Evolutionary conservation across 2,113 vertebrate species (phyloP).

Genomic region (Vulpes lagopus): DNA sequence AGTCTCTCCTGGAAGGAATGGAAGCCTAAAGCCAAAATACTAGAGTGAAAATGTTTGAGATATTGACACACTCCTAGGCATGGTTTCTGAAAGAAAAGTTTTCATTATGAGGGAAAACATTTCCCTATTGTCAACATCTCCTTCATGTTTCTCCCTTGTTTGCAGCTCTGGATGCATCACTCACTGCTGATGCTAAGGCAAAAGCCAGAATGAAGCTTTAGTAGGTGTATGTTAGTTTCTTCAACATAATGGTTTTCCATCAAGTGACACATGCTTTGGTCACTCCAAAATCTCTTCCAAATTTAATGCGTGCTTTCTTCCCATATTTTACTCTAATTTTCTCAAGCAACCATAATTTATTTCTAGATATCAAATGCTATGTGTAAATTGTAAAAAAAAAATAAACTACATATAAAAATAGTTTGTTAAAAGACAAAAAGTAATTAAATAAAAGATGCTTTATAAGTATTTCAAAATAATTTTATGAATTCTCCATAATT

Average conservation of each 20-base stretch:
- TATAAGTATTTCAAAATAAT: neutral
- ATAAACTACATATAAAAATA: neutral
- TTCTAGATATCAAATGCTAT: neutral
- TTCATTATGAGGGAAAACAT: neutral
- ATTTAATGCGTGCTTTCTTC: neutral
- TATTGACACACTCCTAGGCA: neutral
- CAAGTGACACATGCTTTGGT: neutral
- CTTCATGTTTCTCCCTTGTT: neutral
- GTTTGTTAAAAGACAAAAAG: neutral
- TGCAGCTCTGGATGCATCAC: neutral
- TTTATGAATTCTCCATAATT: neutral
- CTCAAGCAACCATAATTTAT: neutral
- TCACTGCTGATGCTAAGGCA: neutral
- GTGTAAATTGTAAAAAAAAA: neutral
- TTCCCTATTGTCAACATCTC: neutral
- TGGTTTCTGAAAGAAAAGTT: neutral
- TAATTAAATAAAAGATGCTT: neutral
- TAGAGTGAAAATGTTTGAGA: neutral
- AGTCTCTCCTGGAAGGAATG: neutral
- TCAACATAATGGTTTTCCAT: neutral
- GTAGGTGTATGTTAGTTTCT: neutral
- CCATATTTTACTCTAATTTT: neutral
- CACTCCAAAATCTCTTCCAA: neutral
- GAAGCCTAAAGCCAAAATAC: neutral
- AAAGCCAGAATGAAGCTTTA: neutral